Evolutionary conservation across 1,140 invertebrate species (phyloP).

Genomic region (Physella acuta): DNA sequence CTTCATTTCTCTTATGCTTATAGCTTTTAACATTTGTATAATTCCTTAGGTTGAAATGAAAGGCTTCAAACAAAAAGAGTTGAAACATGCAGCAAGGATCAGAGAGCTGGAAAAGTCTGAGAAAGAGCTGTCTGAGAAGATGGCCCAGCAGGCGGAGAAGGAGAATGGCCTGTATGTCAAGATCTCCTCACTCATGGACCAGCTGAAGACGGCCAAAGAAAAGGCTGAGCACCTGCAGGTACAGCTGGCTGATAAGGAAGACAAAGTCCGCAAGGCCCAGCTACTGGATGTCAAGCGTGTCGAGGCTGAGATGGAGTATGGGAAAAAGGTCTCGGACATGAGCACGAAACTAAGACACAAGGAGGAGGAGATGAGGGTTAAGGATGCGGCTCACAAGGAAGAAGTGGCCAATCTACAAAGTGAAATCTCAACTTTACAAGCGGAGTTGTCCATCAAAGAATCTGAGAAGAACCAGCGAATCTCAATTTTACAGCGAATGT

Average conservation of each 20-base stretch:
- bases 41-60: conserved; percentile 35
- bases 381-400: conserved; percentile 19
- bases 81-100: conserved; percentile 30
- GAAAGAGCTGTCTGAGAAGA: conserved; percentile 34
- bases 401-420: conserved; percentile 6
- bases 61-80: conserved; percentile 30
- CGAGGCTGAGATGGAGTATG: conserved; percentile 24
- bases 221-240: conserved; percentile 20
- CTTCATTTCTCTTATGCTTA: not conserved
- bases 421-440: conserved; percentile 2
- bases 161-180: conserved; percentile 30
- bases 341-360: conserved; percentile 28
- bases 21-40: not conserved
- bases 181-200: conserved; percentile 31
- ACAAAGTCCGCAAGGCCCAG: conserved; percentile 23
- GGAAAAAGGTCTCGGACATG: conserved; percentile 23
- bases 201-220: conserved; percentile 25
- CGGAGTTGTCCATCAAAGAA: conserved; percentile 4
- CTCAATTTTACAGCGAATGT: conserved; percentile 23
- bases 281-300: conserved; percentile 16
- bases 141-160: conserved; percentile 30
- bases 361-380: conserved; percentile 28
- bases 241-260: conserved; percentile 28
- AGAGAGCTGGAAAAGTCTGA: conserved; percentile 41
- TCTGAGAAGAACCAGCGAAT: conserved; percentile 20